Percentiles rank a stretch among this genome's conserved stretches.
These are phyloP conservation scores for Leuciscus idus DNA, from an alignment of 2,113 vertebrate species.

Conservation along the genomic window DNA sequence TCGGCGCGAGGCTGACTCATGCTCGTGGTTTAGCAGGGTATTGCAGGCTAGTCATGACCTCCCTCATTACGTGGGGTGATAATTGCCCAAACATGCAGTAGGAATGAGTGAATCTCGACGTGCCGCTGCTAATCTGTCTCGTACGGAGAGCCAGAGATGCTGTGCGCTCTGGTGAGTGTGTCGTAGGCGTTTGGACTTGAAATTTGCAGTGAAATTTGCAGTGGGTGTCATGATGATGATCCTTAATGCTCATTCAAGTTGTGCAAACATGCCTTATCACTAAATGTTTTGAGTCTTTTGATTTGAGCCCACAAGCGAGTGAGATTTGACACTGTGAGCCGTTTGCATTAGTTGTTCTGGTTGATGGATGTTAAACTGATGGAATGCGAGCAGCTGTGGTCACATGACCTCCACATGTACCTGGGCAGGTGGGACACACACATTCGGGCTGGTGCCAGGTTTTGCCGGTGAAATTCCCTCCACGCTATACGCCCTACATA, in stretches of 20 bases:
- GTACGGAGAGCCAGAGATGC: background rate
- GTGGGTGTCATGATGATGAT: background rate
- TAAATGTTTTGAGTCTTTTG: too few species aligned
- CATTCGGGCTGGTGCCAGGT: background rate
- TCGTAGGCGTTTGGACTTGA: too few species aligned
- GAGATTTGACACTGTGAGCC: background rate
- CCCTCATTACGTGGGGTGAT: background rate
- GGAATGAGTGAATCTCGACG: background rate
- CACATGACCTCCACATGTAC: slow-evolving; percentile 12
- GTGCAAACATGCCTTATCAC: too few species aligned
- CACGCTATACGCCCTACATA: background rate
- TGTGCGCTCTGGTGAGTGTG: background rate
- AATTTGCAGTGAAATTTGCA: background rate
- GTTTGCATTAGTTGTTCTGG: background rate
- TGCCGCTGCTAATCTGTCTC: background rate
- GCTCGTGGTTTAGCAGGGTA: background rate
- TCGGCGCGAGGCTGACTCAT: background rate
- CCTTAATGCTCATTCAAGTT: background rate
- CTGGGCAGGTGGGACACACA: background rate
- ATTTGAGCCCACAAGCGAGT: background rate
- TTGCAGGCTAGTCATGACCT: background rate
- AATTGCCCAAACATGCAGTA: slow-evolving; percentile 33
- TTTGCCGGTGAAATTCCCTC: background rate
- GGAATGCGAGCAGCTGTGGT: background rate
- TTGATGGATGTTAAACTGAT: background rate